phyloP scores from a whole-genome alignment of 2,113 vertebrate species.

The Eclectus roratus region DNA sequence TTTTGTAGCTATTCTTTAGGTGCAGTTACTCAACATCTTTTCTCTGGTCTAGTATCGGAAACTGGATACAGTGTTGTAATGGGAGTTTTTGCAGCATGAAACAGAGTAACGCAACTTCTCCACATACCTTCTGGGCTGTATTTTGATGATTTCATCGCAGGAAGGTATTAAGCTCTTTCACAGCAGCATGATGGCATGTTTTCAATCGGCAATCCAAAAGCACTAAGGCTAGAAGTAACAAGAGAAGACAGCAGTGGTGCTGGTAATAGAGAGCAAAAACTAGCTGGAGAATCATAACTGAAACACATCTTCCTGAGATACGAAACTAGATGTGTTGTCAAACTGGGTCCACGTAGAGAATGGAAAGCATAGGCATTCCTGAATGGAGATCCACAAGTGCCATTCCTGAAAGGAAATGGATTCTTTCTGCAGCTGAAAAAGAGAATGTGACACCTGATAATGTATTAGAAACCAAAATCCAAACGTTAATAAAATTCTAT shows the following conservation, averaged over 20 bases:
- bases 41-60: neutral
- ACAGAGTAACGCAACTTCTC: neutral
- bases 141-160: neutral
- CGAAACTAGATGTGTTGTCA: neutral
- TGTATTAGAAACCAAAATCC: neutral
- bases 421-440: neutral
- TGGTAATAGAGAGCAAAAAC: neutral
- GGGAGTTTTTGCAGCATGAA: neutral
- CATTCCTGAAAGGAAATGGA: neutral
- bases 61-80: neutral
- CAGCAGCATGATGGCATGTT: neutral
- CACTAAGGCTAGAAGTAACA: neutral
- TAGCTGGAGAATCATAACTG: neutral
- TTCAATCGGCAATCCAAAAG: neutral
- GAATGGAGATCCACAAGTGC: neutral
- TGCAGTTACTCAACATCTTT: neutral
- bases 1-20: neutral
- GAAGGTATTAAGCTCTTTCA: neutral
- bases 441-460: fast-evolving
- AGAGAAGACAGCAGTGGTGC: neutral
- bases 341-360: neutral
- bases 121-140: fast-evolving
- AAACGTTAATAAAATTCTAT: neutral
- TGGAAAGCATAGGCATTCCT: neutral
- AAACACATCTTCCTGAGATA: neutral